Evolutionary conservation across 2,888 invertebrate genomes (phyloP).

Genomic region (Cybosia mesomella): DNA sequence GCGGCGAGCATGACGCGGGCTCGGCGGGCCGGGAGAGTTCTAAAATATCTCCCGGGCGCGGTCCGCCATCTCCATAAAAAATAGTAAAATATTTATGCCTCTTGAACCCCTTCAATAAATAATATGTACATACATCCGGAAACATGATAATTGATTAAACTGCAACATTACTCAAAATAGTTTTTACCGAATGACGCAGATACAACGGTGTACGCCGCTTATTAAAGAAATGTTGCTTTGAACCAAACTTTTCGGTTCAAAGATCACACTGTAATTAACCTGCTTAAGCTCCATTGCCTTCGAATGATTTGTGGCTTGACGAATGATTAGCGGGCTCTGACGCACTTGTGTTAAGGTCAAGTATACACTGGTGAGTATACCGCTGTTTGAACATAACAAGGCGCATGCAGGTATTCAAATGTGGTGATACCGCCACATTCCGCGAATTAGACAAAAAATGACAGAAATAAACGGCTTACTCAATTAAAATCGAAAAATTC

Average conservation of each 20-base stretch:
- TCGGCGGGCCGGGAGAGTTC: no score
- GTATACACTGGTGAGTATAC: neutral
- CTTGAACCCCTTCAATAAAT: neutral
- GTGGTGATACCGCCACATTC: no score
- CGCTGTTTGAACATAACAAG: neutral
- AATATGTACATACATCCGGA: neutral
- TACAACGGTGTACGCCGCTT: neutral
- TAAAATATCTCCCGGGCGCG: no score
- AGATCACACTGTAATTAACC: neutral
- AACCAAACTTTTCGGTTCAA: neutral
- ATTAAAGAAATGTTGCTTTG: neutral
- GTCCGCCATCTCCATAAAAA: no score
- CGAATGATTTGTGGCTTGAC: neutral
- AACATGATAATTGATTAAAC: neutral
- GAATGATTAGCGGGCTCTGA: neutral
- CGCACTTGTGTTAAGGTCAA: neutral
- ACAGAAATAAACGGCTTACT: no score
- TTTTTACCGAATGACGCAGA: conserved; percentile 4
- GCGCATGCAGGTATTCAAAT: no score
- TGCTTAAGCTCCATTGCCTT: neutral
- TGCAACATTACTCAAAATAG: neutral
- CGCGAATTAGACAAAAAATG: no score
- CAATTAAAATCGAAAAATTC: no score
- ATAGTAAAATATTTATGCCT: no score
- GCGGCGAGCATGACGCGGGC: no score